Evolutionary conservation across 2,797 vertebrate genomes (phyloP).

Genomic region (Molothrus ater): DNA sequence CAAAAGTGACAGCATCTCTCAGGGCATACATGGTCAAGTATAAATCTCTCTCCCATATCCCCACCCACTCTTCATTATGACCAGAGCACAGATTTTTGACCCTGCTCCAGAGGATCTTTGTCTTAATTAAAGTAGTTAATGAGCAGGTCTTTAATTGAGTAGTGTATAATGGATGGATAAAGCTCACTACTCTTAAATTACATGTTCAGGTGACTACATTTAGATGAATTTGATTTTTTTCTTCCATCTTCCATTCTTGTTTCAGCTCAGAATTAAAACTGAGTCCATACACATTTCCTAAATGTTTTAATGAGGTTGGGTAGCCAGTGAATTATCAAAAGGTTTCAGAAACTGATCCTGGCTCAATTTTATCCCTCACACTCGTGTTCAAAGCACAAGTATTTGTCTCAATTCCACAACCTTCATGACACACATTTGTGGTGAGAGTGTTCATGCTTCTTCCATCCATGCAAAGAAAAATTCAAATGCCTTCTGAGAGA

Average conservation of each 20-base stretch:
- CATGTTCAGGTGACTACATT: background rate
- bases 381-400: background rate
- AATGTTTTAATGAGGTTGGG: background rate
- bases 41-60: fast-evolving
- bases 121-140: background rate
- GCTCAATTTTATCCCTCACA: background rate
- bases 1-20: background rate
- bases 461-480: background rate
- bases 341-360: background rate
- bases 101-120: background rate
- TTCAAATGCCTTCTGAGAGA: background rate
- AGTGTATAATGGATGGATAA: background rate
- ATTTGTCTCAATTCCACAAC: background rate
- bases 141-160: background rate
- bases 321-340: background rate
- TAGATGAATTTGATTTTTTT: background rate
- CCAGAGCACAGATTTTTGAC: background rate
- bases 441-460: background rate
- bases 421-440: background rate
- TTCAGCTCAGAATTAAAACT: background rate
- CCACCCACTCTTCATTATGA: background rate
- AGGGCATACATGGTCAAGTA: fast-evolving
- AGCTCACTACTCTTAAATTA: background rate
- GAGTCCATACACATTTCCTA: background rate
- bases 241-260: background rate